phyloP scores from a whole-genome alignment of 2,113 vertebrate species.

The Mastomys coucha region DNA sequence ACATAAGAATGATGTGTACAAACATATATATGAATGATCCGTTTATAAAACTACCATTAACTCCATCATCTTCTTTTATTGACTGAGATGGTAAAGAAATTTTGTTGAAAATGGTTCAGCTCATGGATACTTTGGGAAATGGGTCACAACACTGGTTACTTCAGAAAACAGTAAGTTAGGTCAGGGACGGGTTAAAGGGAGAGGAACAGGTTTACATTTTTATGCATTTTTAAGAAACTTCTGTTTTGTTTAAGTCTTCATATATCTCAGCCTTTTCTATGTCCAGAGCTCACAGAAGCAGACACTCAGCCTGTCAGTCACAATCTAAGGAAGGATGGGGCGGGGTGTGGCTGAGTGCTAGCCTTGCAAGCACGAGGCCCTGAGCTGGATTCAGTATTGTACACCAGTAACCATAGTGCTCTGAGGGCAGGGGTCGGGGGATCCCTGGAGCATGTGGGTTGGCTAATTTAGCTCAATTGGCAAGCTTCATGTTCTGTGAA shows the following conservation, averaged over 20 bases:
- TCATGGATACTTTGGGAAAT: background rate
- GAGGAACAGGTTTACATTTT: background rate
- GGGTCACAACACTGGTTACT: background rate
- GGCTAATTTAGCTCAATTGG: background rate
- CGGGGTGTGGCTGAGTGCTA: background rate
- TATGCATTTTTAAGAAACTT: background rate
- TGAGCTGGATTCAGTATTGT: background rate
- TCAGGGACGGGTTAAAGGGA: background rate
- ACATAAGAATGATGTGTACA: background rate
- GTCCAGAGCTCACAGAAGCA: background rate
- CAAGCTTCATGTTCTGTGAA: background rate
- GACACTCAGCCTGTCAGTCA: background rate
- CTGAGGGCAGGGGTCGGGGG: background rate
- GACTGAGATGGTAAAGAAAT: background rate
- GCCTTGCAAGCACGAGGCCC: no score
- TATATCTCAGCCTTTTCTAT: background rate
- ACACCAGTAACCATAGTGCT: background rate
- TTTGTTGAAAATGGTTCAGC: conserved; percentile 18
- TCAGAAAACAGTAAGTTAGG: conserved; percentile 26
- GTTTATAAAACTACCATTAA: background rate
- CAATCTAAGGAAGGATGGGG: background rate
- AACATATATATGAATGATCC: background rate
- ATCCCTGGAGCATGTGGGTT: background rate
- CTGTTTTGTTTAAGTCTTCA: background rate
- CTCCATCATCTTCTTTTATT: background rate